A percentile compares a stretch with the other conserved stretches of the same genome.
phyloP scores from a whole-genome alignment of 2,888 invertebrate genomes.

The Xylophagus ater region DNA sequence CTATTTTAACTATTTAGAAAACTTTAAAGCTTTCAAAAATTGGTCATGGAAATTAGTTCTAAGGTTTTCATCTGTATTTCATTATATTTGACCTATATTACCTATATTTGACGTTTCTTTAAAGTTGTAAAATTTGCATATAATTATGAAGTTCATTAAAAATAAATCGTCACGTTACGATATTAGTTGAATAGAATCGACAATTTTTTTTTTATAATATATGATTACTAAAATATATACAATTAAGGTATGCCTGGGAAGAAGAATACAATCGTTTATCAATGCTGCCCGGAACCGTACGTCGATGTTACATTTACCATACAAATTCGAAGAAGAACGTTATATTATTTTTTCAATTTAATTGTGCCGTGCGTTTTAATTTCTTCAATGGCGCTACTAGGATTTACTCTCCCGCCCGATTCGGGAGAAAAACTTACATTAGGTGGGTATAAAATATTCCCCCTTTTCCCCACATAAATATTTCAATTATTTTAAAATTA shows the following conservation, averaged over 20 bases:
- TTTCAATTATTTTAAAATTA: neutral
- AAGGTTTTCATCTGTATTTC: too few relatives aligned
- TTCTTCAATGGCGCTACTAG: constrained; percentile 95
- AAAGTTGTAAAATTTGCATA: too few relatives aligned
- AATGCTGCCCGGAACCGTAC: constrained; percentile 89
- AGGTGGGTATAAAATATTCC: constrained; percentile 32
- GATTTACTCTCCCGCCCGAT: constrained; percentile 96
- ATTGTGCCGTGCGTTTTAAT: constrained; percentile 98
- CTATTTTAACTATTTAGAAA: too few relatives aligned
- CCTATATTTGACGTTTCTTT: too few relatives aligned
- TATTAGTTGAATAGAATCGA: too few relatives aligned
- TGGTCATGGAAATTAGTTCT: too few relatives aligned
- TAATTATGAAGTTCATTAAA: too few relatives aligned
- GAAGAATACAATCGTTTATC: constrained; percentile 80
- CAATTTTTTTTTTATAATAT: too few relatives aligned
- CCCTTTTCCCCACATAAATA: neutral
- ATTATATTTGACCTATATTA: too few relatives aligned
- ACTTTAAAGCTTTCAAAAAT: too few relatives aligned
- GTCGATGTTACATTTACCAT: constrained; percentile 89
- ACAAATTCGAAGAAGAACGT: constrained; percentile 87
- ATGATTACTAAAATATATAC: constrained; percentile 15
- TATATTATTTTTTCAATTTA: constrained; percentile 99
- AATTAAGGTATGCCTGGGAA: constrained; percentile 78
- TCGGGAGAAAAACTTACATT: constrained; percentile 40
- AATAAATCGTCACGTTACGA: too few relatives aligned